Conservation (phyloP, 2,113 vertebrate species). For the Desmodus rotundus region DNA sequence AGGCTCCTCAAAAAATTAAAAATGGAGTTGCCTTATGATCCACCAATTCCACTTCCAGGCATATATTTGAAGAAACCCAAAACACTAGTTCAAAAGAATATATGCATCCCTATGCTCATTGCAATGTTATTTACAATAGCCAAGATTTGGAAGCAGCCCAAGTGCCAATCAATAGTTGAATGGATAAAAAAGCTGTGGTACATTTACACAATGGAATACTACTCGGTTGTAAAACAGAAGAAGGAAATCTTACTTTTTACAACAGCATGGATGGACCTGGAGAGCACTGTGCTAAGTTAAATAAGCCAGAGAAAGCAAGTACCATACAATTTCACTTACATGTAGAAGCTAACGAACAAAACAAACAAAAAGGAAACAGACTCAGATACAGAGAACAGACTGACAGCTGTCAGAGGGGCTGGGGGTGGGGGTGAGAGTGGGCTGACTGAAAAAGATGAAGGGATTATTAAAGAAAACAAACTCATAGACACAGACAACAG, state of each 20-base stretch:
- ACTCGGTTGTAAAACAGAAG: neutral
- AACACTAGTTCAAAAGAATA: neutral
- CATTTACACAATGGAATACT: neutral
- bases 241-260: neutral
- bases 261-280: neutral
- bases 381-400: neutral
- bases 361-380: neutral
- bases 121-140: neutral
- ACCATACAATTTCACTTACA: neutral
- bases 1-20: neutral
- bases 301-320: too few species aligned
- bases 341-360: neutral
- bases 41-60: neutral
- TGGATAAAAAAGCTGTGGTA: neutral
- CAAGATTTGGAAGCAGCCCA: neutral
- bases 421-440: neutral
- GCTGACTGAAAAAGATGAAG: neutral
- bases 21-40: neutral
- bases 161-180: neutral
- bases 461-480: neutral
- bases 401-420: neutral
- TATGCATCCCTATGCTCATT: neutral
- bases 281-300: neutral
- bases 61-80: neutral
- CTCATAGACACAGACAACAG: neutral